phyloP scores from a whole-genome alignment of 2,797 vertebrate genomes.

The Hemibagrus guttatus region DNA sequence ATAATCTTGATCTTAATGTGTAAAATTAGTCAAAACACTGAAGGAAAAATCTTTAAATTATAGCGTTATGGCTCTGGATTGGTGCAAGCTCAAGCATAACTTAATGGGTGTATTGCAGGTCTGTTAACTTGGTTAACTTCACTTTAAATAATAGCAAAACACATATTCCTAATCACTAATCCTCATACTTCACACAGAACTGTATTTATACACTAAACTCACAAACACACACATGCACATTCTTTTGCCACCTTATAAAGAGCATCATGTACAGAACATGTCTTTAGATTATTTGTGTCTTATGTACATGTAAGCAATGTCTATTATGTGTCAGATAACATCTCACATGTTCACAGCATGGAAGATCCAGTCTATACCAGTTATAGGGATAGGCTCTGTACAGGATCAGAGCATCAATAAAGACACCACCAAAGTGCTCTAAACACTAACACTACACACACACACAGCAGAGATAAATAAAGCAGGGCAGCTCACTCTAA shows the following conservation, averaged over 20 bases:
- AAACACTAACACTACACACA: slow-evolving; percentile 9
- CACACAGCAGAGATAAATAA: slow-evolving; percentile 8
- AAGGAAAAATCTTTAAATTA: not conserved
- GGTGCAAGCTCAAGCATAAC: not conserved
- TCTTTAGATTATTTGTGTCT: not conserved
- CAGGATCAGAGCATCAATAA: not conserved
- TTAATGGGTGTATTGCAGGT: not conserved
- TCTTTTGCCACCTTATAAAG: not conserved
- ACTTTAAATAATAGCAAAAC: not conserved
- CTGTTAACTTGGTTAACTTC: not conserved
- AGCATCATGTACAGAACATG: not conserved
- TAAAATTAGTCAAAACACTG: not conserved
- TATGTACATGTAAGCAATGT: not conserved
- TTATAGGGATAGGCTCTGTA: not conserved
- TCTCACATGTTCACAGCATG: not conserved
- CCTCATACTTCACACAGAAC: not conserved
- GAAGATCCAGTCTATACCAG: not conserved
- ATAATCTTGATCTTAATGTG: not conserved
- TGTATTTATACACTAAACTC: not conserved
- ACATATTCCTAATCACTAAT: not conserved
- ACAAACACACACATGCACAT: not conserved
- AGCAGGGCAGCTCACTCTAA: slow-evolving; percentile 1
- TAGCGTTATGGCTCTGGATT: not conserved
- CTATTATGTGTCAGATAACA: not conserved
- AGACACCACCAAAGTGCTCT: not conserved